Evolutionary conservation across 1,140 invertebrate genomes (phyloP).

Genomic region (Aphaenogaster ashmeadi): DNA sequence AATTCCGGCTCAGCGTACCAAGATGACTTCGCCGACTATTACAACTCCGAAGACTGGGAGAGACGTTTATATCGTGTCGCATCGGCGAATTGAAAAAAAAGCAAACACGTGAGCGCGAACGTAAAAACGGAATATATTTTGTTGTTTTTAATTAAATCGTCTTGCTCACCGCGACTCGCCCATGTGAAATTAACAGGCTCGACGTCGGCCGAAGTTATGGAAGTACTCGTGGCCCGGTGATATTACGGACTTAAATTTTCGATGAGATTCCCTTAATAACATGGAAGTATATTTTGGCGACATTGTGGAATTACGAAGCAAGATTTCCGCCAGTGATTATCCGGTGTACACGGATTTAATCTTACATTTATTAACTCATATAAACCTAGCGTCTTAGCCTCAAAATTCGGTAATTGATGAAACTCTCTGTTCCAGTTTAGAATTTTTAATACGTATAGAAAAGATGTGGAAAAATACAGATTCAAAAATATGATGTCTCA

Average conservation of each 20-base stretch:
- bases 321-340: constrained; percentile 26
- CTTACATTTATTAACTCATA: constrained; percentile 21
- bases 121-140: not conserved
- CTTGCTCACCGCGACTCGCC: not conserved
- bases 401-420: not conserved
- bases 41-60: not conserved
- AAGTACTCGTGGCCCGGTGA: constrained; percentile 4
- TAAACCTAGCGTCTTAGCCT: not conserved
- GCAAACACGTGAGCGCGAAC: not conserved
- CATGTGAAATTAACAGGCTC: constrained; percentile 36
- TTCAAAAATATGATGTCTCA: not conserved
- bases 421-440: not conserved
- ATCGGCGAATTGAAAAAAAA: not conserved
- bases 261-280: constrained; percentile 43
- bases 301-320: constrained; percentile 35
- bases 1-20: constrained; percentile 55
- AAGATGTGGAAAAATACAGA: not conserved
- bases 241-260: constrained; percentile 49
- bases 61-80: constrained; percentile 9
- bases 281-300: constrained; percentile 16
- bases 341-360: constrained; percentile 3
- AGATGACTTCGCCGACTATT: constrained; percentile 45
- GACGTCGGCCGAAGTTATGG: not conserved
- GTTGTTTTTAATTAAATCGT: constrained; percentile 32
- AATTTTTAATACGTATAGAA: not conserved